Conservation (phyloP, 2,888 invertebrate species). For the Stenichneumon culpator region DNA sequence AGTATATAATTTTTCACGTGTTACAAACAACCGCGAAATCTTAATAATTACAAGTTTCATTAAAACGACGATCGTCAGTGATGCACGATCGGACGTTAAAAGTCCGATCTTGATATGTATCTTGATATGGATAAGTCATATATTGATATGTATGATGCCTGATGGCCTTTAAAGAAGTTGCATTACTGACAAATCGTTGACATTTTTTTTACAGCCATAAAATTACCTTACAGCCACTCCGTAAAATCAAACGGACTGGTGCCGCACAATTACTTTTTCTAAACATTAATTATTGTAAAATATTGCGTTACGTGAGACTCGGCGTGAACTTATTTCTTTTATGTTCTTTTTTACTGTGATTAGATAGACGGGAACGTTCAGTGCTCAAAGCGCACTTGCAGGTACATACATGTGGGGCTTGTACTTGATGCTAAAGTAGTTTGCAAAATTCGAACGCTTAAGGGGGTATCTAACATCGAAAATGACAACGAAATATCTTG, state of each 20-base stretch:
- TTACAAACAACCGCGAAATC: slow-evolving; percentile 29
- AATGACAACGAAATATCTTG: not conserved
- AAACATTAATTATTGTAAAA: slow-evolving; percentile 62
- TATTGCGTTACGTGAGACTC: slow-evolving; percentile 59
- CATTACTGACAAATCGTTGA: slow-evolving; percentile 41
- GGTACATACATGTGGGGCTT: slow-evolving; percentile 67
- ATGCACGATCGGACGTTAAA: slow-evolving; percentile 42
- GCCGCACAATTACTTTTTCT: slow-evolving; percentile 49
- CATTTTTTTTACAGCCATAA: slow-evolving; percentile 20
- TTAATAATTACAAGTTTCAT: slow-evolving; percentile 34
- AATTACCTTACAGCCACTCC: slow-evolving; percentile 24
- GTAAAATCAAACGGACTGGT: slow-evolving; percentile 37
- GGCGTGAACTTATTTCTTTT: slow-evolving; percentile 24
- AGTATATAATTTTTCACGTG: not conserved
- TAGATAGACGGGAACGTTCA: slow-evolving; percentile 60
- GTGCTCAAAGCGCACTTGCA: slow-evolving; percentile 69
- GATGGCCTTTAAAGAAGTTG: slow-evolving; percentile 19
- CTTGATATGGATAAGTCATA: not conserved
- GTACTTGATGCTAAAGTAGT: slow-evolving; percentile 53
- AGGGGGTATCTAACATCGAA: not conserved
- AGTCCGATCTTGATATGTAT: slow-evolving; percentile 54
- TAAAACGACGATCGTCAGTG: slow-evolving; percentile 21
- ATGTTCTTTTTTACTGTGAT: slow-evolving; percentile 31
- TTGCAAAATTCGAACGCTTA: slow-evolving; percentile 48
- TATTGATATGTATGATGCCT: not conserved